Conservation (phyloP, 2,797 vertebrate genomes). For the Luscinia megarhynchos region DNA sequence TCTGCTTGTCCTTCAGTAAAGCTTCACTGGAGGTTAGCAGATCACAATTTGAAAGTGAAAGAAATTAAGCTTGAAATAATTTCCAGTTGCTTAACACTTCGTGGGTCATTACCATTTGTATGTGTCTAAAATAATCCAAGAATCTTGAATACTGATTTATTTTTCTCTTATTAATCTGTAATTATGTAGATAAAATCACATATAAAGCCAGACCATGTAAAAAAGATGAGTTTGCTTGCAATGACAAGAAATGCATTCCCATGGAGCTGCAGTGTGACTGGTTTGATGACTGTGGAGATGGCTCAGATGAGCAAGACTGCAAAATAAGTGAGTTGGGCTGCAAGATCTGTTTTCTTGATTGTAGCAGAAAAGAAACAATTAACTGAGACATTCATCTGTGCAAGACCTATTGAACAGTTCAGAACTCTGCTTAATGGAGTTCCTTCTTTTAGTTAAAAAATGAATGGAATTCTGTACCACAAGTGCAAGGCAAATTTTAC, state of each 20-base stretch:
- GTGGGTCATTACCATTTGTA: not conserved
- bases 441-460: not conserved
- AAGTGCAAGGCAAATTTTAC: not conserved
- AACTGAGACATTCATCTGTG: not conserved
- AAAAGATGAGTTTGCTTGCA: slow-evolving; percentile 93
- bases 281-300: slow-evolving; percentile 94
- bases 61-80: slow-evolving; percentile 6
- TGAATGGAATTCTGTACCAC: not conserved
- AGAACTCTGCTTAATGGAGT: not conserved
- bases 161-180: slow-evolving; percentile 22
- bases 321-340: slow-evolving; percentile 86
- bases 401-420: not conserved
- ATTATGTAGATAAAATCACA: slow-evolving; percentile 80
- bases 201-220: slow-evolving; percentile 89
- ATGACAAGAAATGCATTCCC: slow-evolving; percentile 88
- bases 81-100: not conserved
- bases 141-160: not conserved
- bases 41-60: not conserved
- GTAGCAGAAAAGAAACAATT: not conserved
- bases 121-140: not conserved
- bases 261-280: slow-evolving; percentile 91
- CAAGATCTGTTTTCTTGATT: not conserved
- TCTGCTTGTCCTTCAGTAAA: slow-evolving; percentile 57
- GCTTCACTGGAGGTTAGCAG: slow-evolving; percentile 25
- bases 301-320: slow-evolving; percentile 93